Evolutionary conservation across 2,797 vertebrate genomes (phyloP), one percentile per base, ranked within the genome.

Genomic region (Lithobates pipiens): DNA sequence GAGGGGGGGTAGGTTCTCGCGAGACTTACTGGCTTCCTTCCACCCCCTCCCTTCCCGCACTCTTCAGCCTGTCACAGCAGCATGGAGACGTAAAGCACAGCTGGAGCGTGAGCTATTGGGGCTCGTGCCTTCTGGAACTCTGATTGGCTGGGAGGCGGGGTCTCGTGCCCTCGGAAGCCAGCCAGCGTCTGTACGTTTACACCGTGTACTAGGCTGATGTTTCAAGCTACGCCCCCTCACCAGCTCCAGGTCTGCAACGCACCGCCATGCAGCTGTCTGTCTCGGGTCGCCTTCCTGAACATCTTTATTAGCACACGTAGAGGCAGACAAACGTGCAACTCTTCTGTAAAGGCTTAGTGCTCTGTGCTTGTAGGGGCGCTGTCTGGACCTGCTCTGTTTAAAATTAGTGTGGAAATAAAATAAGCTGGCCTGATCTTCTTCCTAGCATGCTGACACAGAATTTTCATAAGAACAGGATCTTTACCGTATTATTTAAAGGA

Each of bases 1-100:
- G 76, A 89, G 88, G 34, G 76, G n/a, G 89, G 88, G 34, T 32
- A 32, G 39, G 46, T 15, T 92, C 88, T 92, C 92, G 92, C 93
- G 90, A 90, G 88, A 67, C 27, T 67, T 29, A 8, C 9, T 15
- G 65, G 4, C 5, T 67, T 29, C 65, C 61, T 23, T 69, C 67
- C 50, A 29, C 78, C 80, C 42, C 77, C 3, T 23, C 54, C 77
- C 57, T n/a, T 10, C 75, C 25, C 9, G 10, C 77, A n/a, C 8
- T 46, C 29, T 39, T 78, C 42, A 29, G n/a, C 36, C 77, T 67
- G 65, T 50, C 69, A 39, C 54, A 61, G n/a, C 42, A 36, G 9
- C 39, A 71, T 42, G 54, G 61, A 73, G 57, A 16, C 9, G 15
- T 50, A 42, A n/a, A 8, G 21, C 42, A 29, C 27, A 34, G 7